Evolutionary conservation across 1,140 invertebrate genomes (phyloP), one percentile per base, ranked within the genome.

Genomic region (Chrysoperla carnea): DNA sequence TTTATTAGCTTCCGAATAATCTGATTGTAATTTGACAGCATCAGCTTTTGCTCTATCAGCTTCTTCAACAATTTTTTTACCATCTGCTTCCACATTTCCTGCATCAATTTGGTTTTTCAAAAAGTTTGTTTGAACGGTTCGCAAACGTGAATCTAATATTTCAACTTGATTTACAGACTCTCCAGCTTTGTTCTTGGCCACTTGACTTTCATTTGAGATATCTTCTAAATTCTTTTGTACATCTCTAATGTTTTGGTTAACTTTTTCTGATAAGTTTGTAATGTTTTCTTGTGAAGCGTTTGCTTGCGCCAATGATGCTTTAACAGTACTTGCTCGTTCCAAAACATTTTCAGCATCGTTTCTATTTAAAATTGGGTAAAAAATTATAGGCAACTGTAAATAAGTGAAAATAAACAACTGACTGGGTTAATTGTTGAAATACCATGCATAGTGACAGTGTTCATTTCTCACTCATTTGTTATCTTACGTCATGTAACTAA

Each of bases 101-200:
- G 68, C 69, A 48, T 68, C 69, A 35, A 64, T 60, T 48, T 84
- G 75, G 57, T 90, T 89, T 54, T 77, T 78, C 3, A 79, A 65
- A 39, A 81, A 81, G 52, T 81, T 75, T 40, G 76, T 79, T 51
- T 85, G 77, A 8, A 93, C 63, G 31, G 73, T 69, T 46, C 76
- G 75, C 11, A 91, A 60, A 39, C 75, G 67, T 0, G 62, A 61
- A 33, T 79, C 74, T 39, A 92, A 56, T 1, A 61, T 53, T 35
- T 77, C 69, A 1, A 91, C 79, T 35, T 78, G 73, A 27, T 68
- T 62, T 28, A 75, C 69, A 1, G 86, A 84, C 37, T 62, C 59
- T 50, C 79, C 69, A 1, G 90, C 89, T 44, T 75, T 72, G 29
- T 73, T 64, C 61, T 95, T 90, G 1, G 83, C 84, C 6, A 65